These are phyloP conservation scores for Ochropacha duplaris DNA, from an alignment of 2,888 invertebrate species.

Conservation along the genomic window DNA sequence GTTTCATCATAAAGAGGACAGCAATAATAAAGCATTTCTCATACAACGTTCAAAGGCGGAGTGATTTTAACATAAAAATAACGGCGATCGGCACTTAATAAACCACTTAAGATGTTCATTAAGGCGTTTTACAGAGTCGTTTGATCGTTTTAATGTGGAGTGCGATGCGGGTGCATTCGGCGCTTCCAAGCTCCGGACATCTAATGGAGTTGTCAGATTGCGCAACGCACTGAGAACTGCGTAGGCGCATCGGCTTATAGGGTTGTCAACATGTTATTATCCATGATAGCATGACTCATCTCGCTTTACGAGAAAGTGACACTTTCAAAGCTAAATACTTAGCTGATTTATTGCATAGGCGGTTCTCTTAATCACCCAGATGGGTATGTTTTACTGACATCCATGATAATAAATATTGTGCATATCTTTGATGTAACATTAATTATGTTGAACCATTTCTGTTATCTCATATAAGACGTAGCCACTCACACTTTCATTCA, in stretches of 20 bases:
- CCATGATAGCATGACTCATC: background rate
- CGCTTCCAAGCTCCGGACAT: constrained; percentile 44
- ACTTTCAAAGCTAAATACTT: background rate
- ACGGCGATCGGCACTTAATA: constrained; percentile 78
- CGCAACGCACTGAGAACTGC: constrained; percentile 65
- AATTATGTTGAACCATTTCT: background rate
- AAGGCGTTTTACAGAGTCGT: constrained; percentile 65
- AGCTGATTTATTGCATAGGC: constrained; percentile 4
- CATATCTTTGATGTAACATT: background rate
- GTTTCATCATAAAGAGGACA: constrained; percentile 27
- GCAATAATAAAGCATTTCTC: constrained; percentile 41
- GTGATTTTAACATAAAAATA: constrained; percentile 73
- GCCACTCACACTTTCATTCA: background rate
- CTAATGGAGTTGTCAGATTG: constrained; percentile 78
- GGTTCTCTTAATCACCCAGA: background rate
- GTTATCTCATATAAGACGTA: background rate
- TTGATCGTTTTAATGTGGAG: constrained; percentile 74
- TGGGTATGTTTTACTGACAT: background rate
- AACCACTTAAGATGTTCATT: constrained; percentile 79
- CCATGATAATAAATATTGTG: constrained; percentile 3
- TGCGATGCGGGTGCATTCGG: constrained; percentile 34
- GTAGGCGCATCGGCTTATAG: constrained; percentile 51
- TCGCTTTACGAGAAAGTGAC: background rate
- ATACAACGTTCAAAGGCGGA: constrained; percentile 52
- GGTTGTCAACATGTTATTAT: constrained; percentile 39